Evolutionary conservation across 2,113 vertebrate species (phyloP).

Genomic region (Athene cunicularia): DNA sequence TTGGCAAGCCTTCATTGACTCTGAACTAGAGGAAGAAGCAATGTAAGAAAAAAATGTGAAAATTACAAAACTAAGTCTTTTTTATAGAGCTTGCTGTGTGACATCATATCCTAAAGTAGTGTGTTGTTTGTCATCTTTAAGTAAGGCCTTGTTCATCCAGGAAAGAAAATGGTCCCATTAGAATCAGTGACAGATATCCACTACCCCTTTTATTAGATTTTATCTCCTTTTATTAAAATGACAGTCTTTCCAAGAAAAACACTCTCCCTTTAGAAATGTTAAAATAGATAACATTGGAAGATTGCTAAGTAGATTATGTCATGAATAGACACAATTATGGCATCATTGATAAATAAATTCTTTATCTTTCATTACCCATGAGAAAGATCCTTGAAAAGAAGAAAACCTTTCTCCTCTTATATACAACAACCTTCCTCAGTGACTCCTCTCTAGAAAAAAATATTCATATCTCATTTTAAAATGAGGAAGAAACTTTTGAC

Average conservation of each 20-base stretch:
- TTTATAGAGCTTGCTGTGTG: neutral
- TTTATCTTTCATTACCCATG: neutral
- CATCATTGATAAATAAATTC: neutral
- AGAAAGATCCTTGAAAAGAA: neutral
- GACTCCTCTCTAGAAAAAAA: neutral
- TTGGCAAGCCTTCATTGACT: neutral
- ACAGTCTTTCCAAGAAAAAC: neutral
- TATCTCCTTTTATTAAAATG: neutral
- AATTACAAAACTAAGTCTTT: neutral
- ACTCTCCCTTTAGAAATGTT: neutral
- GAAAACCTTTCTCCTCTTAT: neutral
- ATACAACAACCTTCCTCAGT: neutral
- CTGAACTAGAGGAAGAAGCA: neutral
- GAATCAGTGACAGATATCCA: neutral
- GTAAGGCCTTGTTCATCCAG: neutral
- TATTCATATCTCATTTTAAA: neutral
- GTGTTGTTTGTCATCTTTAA: neutral
- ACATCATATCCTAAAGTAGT: neutral
- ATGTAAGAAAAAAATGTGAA: neutral
- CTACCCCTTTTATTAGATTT: neutral
- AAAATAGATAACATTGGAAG: neutral
- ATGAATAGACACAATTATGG: neutral
- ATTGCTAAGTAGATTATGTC: neutral
- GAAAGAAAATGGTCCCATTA: neutral
- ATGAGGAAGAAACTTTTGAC: neutral